phyloP scores from a whole-genome alignment of 2,888 invertebrate genomes.

The Danaus chrysippus region DNA sequence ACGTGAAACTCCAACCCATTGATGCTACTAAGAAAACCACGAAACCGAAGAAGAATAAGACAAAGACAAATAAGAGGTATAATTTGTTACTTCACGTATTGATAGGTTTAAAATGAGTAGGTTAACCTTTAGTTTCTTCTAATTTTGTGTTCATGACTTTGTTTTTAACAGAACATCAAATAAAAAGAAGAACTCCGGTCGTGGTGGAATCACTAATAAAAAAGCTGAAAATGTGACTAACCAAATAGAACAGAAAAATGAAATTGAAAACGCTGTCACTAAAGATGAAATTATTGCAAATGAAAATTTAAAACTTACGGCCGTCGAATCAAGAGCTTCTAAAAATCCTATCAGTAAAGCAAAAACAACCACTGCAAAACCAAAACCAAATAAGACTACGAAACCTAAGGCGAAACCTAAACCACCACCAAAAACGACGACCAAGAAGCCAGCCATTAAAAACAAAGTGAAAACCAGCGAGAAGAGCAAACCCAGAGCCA shows the following conservation, averaged over 20 bases:
- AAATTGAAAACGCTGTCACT: constrained; percentile 38
- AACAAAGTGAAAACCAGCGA: constrained; percentile 62
- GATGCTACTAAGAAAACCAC: constrained; percentile 74
- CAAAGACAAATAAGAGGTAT: constrained; percentile 62
- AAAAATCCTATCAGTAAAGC: constrained; percentile 63
- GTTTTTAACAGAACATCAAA: constrained; percentile 57
- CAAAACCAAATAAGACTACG: constrained; percentile 49
- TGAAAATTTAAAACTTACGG: constrained; percentile 32
- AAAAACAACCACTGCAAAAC: constrained; percentile 49
- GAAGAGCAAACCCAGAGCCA: constrained; percentile 82
- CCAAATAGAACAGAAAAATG: constrained; percentile 40
- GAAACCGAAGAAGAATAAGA: constrained; percentile 72
- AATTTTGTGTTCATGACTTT: constrained; percentile 21
- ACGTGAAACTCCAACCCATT: constrained; percentile 83
- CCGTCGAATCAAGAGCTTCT: constrained; percentile 52
- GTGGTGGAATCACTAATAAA: constrained; percentile 45
- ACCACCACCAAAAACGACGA: constrained; percentile 60
- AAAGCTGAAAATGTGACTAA: constrained; percentile 41
- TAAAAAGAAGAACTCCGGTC: constrained; percentile 65
- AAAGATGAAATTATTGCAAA: constrained; percentile 42
- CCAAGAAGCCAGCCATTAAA: constrained; percentile 55
- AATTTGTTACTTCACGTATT: constrained; percentile 13
- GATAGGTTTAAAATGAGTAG: constrained; percentile 7
- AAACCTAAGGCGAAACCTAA: constrained; percentile 59
- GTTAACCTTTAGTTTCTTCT: background rate